Evolutionary conservation across 2,888 invertebrate species (phyloP), one percentile per base, ranked within the genome.

Genomic region (Zhuqinia jingwanae): DNA sequence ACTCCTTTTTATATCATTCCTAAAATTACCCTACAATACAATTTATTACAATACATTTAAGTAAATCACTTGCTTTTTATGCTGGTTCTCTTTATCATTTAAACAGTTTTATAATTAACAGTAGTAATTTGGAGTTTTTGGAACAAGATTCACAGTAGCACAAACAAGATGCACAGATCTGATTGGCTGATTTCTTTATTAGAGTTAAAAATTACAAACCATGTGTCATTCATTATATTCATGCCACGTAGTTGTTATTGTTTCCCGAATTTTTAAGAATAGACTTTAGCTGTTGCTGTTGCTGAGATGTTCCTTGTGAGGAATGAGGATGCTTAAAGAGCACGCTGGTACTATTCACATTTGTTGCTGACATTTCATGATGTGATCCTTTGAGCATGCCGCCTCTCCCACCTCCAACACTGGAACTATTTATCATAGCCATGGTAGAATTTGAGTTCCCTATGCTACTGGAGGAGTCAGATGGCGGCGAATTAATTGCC

Each of bases 231-330:
- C 25, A 25, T 27, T 27, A 27, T 20, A 36, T 36, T 36, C 8
- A 17, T n/a, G 88, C 86, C 85, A 89, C 85, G 81, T 90, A 89
- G 75, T 89, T 90, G 81, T 89, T 89, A 53, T 89, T 90, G 63
- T 89, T 88, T 17, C 77, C 82, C 0, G 90, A 87, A 78, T 90
- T 90, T 76, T 90, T 90, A 10, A 90, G 86, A 79, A 90, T 90
- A 42, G 90, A 89, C 75, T 90, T 90, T 53, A 90, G 88, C 80
- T 89, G 89, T 63, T 89, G 87, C n/a, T 87, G 87, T 50, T 79
- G 79, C 30, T 83, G 78, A 2, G 80, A 75, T 17, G 1, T 70
- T 17, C 77, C 68, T 47, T 68, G 70, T 20, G 70, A 45, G n/a
- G 84, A 53, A 27, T 84, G 84, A 0, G 70, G 73, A 60, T 65